Conservation (phyloP, 2,797 vertebrate species). For the Naso thynnoides region DNA sequence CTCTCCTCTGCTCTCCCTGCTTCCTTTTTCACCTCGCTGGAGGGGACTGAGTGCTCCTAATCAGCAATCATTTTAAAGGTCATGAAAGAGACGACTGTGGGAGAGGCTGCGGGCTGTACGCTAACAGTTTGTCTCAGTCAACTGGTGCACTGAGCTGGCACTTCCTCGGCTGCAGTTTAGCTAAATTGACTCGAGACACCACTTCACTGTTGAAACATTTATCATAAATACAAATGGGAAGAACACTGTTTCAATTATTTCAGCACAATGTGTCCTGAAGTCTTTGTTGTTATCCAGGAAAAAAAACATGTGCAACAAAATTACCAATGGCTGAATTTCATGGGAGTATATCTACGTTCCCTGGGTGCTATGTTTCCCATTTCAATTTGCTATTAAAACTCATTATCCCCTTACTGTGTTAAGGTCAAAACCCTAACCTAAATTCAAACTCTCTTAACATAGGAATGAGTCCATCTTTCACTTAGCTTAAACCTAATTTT, state of each 20-base stretch:
- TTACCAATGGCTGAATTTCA: neutral
- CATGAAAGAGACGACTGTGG: constrained; percentile 60
- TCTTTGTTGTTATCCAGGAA: constrained; percentile 2
- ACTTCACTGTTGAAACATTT: constrained; percentile 22
- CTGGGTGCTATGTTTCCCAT: too few relatives aligned
- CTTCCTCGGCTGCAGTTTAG: constrained; percentile 42
- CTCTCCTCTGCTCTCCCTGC: constrained; percentile 37
- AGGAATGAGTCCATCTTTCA: too few relatives aligned
- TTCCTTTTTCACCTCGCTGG: constrained; percentile 47
- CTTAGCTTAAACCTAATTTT: too few relatives aligned
- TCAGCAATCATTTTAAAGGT: constrained; percentile 79
- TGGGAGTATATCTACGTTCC: neutral
- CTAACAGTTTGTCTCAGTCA: constrained; percentile 68
- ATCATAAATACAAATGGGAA: constrained; percentile 7
- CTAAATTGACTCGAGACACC: constrained; percentile 45
- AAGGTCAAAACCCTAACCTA: too few relatives aligned
- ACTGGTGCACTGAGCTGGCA: constrained; percentile 45
- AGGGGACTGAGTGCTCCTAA: constrained; percentile 69
- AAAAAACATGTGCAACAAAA: neutral
- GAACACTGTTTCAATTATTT: neutral
- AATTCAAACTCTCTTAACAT: too few relatives aligned
- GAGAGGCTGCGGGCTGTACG: constrained; percentile 58
- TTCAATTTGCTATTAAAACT: too few relatives aligned
- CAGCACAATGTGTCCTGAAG: neutral
- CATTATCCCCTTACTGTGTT: too few relatives aligned